Conservation (phyloP, 2,888 invertebrate genomes). For the Clepsis dumicolana region DNA sequence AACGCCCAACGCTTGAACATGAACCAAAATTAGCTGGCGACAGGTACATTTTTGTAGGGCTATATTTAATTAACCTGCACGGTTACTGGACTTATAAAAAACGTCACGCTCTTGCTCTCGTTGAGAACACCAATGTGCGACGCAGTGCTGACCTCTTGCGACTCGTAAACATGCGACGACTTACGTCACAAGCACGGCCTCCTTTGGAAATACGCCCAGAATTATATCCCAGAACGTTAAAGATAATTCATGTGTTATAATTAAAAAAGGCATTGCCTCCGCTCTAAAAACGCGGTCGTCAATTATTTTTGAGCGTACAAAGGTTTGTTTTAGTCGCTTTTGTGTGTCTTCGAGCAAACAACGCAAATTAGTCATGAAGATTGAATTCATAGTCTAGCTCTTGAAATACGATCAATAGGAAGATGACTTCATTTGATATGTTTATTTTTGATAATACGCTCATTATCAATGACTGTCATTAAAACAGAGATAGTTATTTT, state of each 20-base stretch:
- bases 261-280: slow-evolving; percentile 48
- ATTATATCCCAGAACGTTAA: slow-evolving; percentile 56
- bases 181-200: slow-evolving; percentile 58
- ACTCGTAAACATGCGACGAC: slow-evolving; percentile 52
- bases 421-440: slow-evolving; percentile 19
- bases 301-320: slow-evolving; percentile 6
- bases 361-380: not conserved
- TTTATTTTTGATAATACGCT: slow-evolving; percentile 17
- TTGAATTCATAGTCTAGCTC: not conserved
- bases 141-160: slow-evolving; percentile 48
- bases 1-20: not conserved
- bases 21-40: slow-evolving; percentile 15
- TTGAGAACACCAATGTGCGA: slow-evolving; percentile 7
- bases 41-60: slow-evolving; percentile 10
- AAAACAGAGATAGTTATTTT: slow-evolving; percentile 14
- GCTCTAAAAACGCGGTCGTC: slow-evolving; percentile 2
- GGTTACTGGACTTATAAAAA: slow-evolving; percentile 7
- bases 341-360: not conserved
- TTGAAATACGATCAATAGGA: not conserved
- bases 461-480: slow-evolving; percentile 12
- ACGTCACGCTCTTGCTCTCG: slow-evolving; percentile 16
- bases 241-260: slow-evolving; percentile 52
- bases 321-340: slow-evolving; percentile 4
- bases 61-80: slow-evolving; percentile 9
- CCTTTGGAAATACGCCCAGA: slow-evolving; percentile 71